phyloP scores from a whole-genome alignment of 2,888 invertebrate genomes.

The Thyatira batis region DNA sequence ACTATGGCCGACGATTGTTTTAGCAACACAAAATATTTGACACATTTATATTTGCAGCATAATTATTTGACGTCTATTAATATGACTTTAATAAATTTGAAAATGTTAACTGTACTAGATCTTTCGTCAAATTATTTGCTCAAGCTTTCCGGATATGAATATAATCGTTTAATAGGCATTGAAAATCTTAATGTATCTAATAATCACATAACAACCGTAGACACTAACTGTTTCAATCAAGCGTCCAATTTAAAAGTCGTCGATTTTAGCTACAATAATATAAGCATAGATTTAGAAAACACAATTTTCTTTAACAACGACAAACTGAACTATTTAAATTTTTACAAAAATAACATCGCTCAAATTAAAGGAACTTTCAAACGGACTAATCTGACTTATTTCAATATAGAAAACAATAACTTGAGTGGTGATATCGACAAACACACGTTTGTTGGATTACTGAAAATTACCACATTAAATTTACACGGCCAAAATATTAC shows the following conservation, averaged over 20 bases:
- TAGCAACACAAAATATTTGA: conserved; percentile 39
- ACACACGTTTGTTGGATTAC: conserved; percentile 54
- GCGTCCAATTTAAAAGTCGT: conserved; percentile 42
- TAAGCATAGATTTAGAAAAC: conserved; percentile 48
- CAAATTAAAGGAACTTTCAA: conserved; percentile 54
- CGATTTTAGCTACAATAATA: conserved; percentile 61
- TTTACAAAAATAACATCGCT: conserved; percentile 53
- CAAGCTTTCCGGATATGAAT: conserved; percentile 51
- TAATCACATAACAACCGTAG: conserved; percentile 53
- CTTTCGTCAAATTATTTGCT: conserved; percentile 51
- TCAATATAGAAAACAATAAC: conserved; percentile 58
- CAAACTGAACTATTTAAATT: conserved; percentile 48
- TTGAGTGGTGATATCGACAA: conserved; percentile 47
- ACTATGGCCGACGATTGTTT: conserved; percentile 51
- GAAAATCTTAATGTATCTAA: conserved; percentile 54
- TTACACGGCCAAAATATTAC: conserved; percentile 51
- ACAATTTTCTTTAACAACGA: conserved; percentile 54
- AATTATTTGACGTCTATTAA: conserved; percentile 55
- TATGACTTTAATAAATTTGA: conserved; percentile 51
- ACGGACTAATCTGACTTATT: conserved; percentile 34
- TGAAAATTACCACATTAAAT: conserved; percentile 42
- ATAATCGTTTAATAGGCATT: conserved; percentile 49
- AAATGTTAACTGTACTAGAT: conserved; percentile 47
- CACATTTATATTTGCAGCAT: conserved; percentile 41
- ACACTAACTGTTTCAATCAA: conserved; percentile 57